phyloP scores from a whole-genome alignment of 2,113 vertebrate genomes.

The Takifugu flavidus region DNA sequence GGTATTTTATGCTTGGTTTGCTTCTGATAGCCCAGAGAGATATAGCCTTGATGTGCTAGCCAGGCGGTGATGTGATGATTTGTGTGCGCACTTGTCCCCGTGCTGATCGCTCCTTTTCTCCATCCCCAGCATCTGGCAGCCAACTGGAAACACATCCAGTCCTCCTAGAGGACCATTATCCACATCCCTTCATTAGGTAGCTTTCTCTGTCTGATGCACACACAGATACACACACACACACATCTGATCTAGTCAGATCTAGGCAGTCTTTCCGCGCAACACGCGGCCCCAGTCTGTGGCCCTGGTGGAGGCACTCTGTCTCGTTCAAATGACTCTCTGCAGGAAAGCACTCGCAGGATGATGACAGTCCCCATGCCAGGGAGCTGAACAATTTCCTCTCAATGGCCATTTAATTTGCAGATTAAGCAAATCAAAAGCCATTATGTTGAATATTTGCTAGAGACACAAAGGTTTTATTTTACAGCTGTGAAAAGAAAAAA shows the following conservation, averaged over 20 bases:
- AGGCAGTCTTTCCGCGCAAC: slow-evolving; percentile 78
- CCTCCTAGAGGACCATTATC: slow-evolving; percentile 98
- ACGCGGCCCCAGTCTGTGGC: slow-evolving; percentile 89
- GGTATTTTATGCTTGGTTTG: slow-evolving; percentile 98
- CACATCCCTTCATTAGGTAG: slow-evolving; percentile 99
- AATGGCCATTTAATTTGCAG: slow-evolving; percentile 97
- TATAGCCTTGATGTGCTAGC: slow-evolving; percentile 73
- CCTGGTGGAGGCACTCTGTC: slow-evolving; percentile 91
- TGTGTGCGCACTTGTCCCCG: slow-evolving; percentile 13
- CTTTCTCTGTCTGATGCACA: slow-evolving; percentile 71
- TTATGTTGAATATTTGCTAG: slow-evolving; percentile 86
- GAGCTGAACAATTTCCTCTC: slow-evolving; percentile 78
- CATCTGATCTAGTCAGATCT: slow-evolving; percentile 26
- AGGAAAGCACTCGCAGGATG: slow-evolving; percentile 95
- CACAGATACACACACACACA: slow-evolving; percentile 42
- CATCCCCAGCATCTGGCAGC: slow-evolving; percentile 95
- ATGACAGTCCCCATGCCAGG: slow-evolving; percentile 90
- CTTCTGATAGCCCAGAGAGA: slow-evolving; percentile 75
- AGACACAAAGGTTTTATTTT: slow-evolving; percentile 89
- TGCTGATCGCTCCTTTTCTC: slow-evolving; percentile 85
- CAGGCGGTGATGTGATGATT: slow-evolving; percentile 68
- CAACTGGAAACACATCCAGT: slow-evolving; percentile 99
- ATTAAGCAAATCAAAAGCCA: slow-evolving; percentile 98
- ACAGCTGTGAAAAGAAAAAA: slow-evolving; percentile 82
- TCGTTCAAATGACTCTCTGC: slow-evolving; percentile 98